Evolutionary conservation across 2,888 invertebrate species (phyloP).

Genomic region (Dolomedes plantarius): DNA sequence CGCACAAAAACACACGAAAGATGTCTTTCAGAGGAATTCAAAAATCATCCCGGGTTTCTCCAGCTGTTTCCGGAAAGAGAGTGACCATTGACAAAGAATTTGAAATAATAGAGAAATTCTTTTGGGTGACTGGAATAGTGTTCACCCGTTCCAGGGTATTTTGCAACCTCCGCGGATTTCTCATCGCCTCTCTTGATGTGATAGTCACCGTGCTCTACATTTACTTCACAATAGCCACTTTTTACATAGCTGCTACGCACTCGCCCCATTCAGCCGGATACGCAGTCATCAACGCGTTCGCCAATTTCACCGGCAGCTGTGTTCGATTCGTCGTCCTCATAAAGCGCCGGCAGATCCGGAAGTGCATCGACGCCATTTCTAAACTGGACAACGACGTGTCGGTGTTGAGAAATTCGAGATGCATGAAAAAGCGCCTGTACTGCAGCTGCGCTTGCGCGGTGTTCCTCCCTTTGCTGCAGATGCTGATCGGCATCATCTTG

Average conservation of each 20-base stretch:
- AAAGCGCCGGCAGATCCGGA: constrained; percentile 36
- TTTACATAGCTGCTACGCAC: constrained; percentile 7
- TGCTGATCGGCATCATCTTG: neutral
- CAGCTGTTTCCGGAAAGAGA: neutral
- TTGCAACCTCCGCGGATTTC: neutral
- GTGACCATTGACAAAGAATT: constrained; percentile 32
- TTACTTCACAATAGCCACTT: constrained; percentile 27
- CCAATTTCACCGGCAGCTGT: constrained; percentile 31
- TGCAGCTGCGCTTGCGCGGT: constrained; percentile 15
- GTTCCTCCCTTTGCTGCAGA: constrained; percentile 29
- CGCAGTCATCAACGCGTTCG: constrained; percentile 33
- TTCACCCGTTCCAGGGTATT: constrained; percentile 13
- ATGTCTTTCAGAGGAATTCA: neutral
- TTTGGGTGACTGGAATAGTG: constrained; percentile 45
- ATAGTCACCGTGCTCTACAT: neutral
- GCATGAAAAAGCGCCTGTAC: neutral
- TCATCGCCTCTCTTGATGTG: constrained; percentile 31
- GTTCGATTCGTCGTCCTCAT: constrained; percentile 35
- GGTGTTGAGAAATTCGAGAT: constrained; percentile 12
- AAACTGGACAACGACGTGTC: constrained; percentile 30
- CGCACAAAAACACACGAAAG: too few species aligned
- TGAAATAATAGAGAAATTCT: constrained; percentile 36
- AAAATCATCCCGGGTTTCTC: neutral
- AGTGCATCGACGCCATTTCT: constrained; percentile 27
- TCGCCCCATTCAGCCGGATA: constrained; percentile 24